Conservation (phyloP, 2,113 vertebrate genomes). For the Syrrhaptes paradoxus region DNA sequence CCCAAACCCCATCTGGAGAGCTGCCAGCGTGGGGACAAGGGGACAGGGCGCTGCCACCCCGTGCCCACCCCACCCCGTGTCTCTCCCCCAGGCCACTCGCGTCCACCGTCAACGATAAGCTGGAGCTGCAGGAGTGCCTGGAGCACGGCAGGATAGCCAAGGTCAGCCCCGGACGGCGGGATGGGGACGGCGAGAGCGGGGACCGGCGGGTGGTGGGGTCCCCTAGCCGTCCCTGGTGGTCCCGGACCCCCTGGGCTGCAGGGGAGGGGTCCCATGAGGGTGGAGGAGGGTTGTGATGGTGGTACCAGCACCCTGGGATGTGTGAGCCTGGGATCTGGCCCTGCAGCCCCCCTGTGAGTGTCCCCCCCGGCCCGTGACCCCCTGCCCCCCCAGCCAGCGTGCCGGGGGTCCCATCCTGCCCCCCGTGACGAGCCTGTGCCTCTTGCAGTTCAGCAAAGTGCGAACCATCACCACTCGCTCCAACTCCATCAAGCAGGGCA, state of each 20-base stretch:
- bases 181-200: not conserved
- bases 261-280: rapidly evolving
- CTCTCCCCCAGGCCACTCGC: slow-evolving; percentile 83
- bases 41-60: too few relatives aligned
- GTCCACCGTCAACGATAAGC: slow-evolving; percentile 87
- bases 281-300: rapidly evolving
- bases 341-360: too few relatives aligned
- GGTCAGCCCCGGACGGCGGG: slow-evolving; percentile 68
- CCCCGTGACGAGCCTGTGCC: not conserved
- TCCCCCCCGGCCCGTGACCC: too few relatives aligned
- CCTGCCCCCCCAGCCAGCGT: not conserved
- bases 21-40: rapidly evolving
- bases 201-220: too few relatives aligned
- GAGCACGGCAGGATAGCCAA: slow-evolving; percentile 98
- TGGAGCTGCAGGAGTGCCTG: slow-evolving; percentile 96
- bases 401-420: not conserved
- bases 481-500: slow-evolving; percentile 98
- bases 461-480: slow-evolving; percentile 98
- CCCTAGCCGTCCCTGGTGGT: not conserved
- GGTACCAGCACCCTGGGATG: not conserved
- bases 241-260: not conserved
- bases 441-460: slow-evolving; percentile 95
- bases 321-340: not conserved
- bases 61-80: not conserved
- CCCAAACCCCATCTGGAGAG: not conserved